Evolutionary conservation across 2,888 invertebrate species (phyloP).

Genomic region (Chouioia cunea): DNA sequence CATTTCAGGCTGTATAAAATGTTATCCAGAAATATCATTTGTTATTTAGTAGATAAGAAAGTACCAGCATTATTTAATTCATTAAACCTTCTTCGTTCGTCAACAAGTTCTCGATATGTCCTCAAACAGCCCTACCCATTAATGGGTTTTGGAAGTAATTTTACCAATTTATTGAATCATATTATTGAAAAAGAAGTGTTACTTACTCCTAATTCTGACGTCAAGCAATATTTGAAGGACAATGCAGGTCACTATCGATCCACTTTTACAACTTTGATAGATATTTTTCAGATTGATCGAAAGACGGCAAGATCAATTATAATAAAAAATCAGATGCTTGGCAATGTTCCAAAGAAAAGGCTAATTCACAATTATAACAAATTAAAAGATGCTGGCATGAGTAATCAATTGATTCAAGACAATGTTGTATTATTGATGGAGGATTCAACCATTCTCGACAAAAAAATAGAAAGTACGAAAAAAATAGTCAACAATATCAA

Average conservation of each 20-base stretch:
- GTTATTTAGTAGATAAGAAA: constrained; percentile 18
- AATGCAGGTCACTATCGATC: neutral
- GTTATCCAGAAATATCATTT: neutral
- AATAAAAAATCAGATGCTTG: neutral
- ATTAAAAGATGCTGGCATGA: constrained; percentile 22
- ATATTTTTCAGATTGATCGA: constrained; percentile 17
- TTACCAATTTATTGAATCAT: constrained; percentile 26
- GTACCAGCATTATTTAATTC: constrained; percentile 5
- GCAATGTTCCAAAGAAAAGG: constrained; percentile 3
- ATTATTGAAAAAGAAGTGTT: constrained; percentile 1
- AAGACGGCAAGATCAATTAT: constrained; percentile 7
- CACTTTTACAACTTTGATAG: neutral
- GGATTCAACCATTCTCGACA: neutral
- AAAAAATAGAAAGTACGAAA: constrained; percentile 17
- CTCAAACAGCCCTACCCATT: constrained; percentile 4
- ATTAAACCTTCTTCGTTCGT: neutral
- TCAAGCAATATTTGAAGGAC: constrained; percentile 15
- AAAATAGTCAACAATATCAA: constrained; percentile 2
- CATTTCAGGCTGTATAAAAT: constrained; percentile 9
- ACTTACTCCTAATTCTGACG: constrained; percentile 3
- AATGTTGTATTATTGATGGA: constrained; percentile 29
- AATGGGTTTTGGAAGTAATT: constrained; percentile 17
- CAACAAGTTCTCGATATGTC: neutral
- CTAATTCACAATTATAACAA: constrained; percentile 17
- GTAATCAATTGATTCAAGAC: neutral